Evolutionary conservation across 2,113 vertebrate genomes (phyloP).

Genomic region (Lonchura striata): DNA sequence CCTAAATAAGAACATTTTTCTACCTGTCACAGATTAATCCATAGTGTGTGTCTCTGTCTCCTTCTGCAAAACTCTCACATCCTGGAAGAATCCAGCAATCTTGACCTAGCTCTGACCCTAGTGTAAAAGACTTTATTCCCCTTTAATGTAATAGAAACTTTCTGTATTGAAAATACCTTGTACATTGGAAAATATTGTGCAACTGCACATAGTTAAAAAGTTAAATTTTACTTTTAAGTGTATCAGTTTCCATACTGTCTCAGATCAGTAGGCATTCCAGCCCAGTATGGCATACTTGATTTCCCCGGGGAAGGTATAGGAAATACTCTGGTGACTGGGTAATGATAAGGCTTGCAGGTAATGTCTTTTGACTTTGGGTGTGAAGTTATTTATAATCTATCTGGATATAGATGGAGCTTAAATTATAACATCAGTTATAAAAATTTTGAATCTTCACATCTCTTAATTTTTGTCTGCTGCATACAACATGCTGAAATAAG

Average conservation of each 20-base stretch:
- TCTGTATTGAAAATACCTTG: background rate
- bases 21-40: conserved; percentile 57
- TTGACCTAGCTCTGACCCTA: conserved; percentile 14
- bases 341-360: background rate
- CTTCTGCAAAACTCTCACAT: conserved; percentile 19
- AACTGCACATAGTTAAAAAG: background rate
- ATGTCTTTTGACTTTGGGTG: background rate
- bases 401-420: background rate
- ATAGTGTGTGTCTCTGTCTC: background rate
- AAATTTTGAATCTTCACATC: background rate
- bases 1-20: conserved; percentile 51
- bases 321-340: background rate
- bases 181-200: background rate
- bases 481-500: background rate
- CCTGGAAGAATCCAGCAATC: conserved; percentile 29
- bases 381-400: background rate
- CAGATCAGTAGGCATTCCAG: background rate
- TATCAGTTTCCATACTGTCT: background rate
- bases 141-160: background rate
- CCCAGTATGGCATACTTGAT: background rate
- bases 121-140: background rate
- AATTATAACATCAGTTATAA: background rate
- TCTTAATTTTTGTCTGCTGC: background rate
- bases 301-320: background rate
- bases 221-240: background rate